Evolutionary conservation across 2,797 vertebrate genomes (phyloP), one percentile per base, ranked within the genome.

Genomic region (Euthynnus affinis): DNA sequence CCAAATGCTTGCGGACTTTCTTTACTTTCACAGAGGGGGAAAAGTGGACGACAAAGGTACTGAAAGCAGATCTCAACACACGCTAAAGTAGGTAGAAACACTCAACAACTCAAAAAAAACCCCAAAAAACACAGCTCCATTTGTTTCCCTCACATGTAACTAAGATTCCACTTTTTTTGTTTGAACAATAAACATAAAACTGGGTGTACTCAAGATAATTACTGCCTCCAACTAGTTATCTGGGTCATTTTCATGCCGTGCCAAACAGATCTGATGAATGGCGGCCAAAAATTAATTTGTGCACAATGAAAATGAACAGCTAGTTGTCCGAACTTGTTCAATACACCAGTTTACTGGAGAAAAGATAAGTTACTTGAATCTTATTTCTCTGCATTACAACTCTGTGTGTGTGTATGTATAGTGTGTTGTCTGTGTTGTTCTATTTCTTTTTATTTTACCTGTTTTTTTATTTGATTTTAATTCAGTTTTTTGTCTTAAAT

Each of bases 201-300:
- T 52, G 65, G 22, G 25, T 59, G 72, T n/a, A 51, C 67, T 66
- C 57, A 74, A 65, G 78, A 74, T 82, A 90, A 88, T 83, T 46
- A 20, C 61, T 13, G 55, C 65, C 68, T 88, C 65, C 42, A 60
- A 73, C 62, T 20, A 17, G 83, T 64, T 81, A 91, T 89, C 48
- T 88, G 80, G 91, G 93, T 86, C 80, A 88, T 92, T 71, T 88
- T 82, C 85, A 85, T 80, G 68, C 42, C 9, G 15, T 51, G 67
- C 77, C 87, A 91, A 87, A 79, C 61, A 23, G 84, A 76, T 76
- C 76, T 22, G 74, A 67, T 79, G 61, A 90, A 23, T 29, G 20
- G 44, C 71, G 82, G 78, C 76, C 76, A 77, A 69, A 74, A 27
- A 22, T 46, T 61, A 27, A 53, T 72, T 75, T 80, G 23, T 66